Evolutionary conservation across 1,140 invertebrate genomes (phyloP), one percentile per base, ranked within the genome.

Genomic region (Oreohelix idahoensis): DNA sequence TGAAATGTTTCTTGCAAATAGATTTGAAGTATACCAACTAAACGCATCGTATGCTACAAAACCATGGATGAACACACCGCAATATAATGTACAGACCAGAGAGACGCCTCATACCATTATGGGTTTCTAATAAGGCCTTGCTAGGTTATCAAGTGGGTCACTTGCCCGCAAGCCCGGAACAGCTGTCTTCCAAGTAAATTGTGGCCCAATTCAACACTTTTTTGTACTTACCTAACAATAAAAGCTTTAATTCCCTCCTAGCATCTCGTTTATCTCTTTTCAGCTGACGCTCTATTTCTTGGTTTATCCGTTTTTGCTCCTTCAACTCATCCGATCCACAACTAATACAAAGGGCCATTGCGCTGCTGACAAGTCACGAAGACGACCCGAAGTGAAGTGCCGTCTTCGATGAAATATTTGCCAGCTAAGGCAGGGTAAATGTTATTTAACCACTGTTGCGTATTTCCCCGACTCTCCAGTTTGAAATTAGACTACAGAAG

Each of bases 261-360:
- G 98, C 98, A 96, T 99, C 98, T 92, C 98, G 94, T 94, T 99
- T 99, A 94, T 99, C 99, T 94, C 97, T 97, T 90, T 98, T 95
- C 89, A 99, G 95, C 95, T 99, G 98, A 93, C 97, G 95, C 94
- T 99, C 99, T 93, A 99, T 99, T 95, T 99, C 98, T 94, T 99
- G 98, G 95, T 99, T 99, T 94, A 99, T 99, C 93, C 98, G 95
- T 95, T 99, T 99, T 95, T 99, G 98, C 95, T 99, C 98, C 94
- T 98, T 98, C 92, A 98, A 98, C 95, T 99, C 99, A 95, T 99
- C 98, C 93, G 97, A 98, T 49, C 45, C 45, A 49, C 45, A 49
- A 49, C 10, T 8, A 4, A 20, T 94, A 99, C 95, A 95, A 95
- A 98, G 99, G 96, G 98, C 97, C 98, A 99, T 99, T 20, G 23